A percentile compares a stretch with the other conserved stretches of the same genome.
Conservation (phyloP, 2,113 vertebrate genomes). For the Notarius lentiginosus region DNA sequence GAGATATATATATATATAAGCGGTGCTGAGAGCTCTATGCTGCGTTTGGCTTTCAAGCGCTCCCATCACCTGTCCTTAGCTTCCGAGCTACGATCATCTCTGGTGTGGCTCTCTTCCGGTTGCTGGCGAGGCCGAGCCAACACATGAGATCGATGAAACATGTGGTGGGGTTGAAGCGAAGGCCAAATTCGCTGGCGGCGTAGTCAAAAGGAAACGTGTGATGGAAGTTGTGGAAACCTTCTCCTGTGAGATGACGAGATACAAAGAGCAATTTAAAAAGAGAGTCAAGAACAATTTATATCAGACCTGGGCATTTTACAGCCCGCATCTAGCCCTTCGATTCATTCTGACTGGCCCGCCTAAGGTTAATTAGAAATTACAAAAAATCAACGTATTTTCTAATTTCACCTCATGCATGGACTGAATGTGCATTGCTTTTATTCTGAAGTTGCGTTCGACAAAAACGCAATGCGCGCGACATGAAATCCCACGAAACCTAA, state of each 20-base stretch:
- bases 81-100: slow-evolving; percentile 75
- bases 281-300: background rate
- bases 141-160: slow-evolving; percentile 86
- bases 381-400: too few relatives aligned
- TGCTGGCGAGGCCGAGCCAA: slow-evolving; percentile 77
- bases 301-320: background rate
- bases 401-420: too few relatives aligned
- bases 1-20: background rate
- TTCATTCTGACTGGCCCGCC: too few relatives aligned
- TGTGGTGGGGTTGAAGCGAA: slow-evolving; percentile 81
- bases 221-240: slow-evolving; percentile 86
- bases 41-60: slow-evolving; percentile 59
- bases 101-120: slow-evolving; percentile 70
- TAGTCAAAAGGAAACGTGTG: slow-evolving; percentile 84
- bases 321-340: too few relatives aligned
- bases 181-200: slow-evolving; percentile 78
- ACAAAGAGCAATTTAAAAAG: background rate
- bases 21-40: background rate
- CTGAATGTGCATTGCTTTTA: too few relatives aligned
- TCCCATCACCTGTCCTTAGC: slow-evolving; percentile 78
- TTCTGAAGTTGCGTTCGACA: too few relatives aligned
- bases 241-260: slow-evolving; percentile 61
- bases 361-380: too few relatives aligned
- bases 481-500: too few relatives aligned
- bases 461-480: too few relatives aligned